Base-by-base conservation (phyloP, 2,888 invertebrate species). In the Chymomyza caudatula region DNA sequence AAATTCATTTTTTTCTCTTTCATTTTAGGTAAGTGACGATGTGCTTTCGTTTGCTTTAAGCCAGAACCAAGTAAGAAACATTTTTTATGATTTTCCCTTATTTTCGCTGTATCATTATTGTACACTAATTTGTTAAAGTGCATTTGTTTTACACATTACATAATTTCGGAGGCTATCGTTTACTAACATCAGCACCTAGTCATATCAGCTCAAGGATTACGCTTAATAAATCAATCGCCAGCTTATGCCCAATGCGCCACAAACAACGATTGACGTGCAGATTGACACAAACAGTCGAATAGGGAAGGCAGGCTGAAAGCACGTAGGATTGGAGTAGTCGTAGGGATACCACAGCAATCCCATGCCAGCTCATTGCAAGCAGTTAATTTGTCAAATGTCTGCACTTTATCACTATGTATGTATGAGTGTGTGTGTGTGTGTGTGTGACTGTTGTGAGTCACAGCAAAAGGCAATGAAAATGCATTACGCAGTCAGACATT, bases 21-120 rank as follows among this genome's bases (percentile, higher is more conserved):
- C 29, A 19, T 86, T 88, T 8, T 58, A 88, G 88, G 88, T 88
- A 88, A 88, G 88, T 88, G 89, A 87, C 64, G 88, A 89, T 59
- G 78, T 87, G 68, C 86, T 89, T 81, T 85, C 88, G 77, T 74
- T 86, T 77, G 88, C 89, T 77, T 86, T 88, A 73, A 85, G 75
- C 66, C 89, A 88, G 56, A 87, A 88, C 63, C 88, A 89, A 76
- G 88, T 88, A 89, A 88, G 87, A 71, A 20, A 37, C 53, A 74
- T 67, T 75, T 67, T 60, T 66, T 66, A 66, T 68, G 23, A 51
- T 57, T 74, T 1, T 13, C 4, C 43, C 53, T 19, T 66, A 65
- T 25, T 25, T 52, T 52, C 13, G 4, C 8, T 29, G 2, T 2
- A 13, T 1, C n/a, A 19, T 42, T 29, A 2, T 3, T 56, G 15